These are phyloP conservation scores for Mylabris sibirica DNA, from an alignment of 2,888 invertebrate species.

Conservation along the genomic window DNA sequence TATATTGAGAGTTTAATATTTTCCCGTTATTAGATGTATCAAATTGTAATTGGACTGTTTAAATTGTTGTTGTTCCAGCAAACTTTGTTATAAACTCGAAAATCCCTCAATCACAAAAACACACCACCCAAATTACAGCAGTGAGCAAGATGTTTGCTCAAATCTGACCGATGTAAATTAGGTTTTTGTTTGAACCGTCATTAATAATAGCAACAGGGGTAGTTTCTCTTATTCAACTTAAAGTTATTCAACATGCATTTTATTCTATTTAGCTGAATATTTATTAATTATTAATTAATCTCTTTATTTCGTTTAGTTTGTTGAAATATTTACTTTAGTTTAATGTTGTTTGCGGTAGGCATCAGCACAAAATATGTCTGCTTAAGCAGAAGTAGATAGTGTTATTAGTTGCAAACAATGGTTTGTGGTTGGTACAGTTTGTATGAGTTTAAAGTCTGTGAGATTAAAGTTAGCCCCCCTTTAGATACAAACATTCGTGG, in stretches of 20 bases:
- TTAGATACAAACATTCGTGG: slow-evolving; percentile 7
- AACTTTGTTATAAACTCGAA: background rate
- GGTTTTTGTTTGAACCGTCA: background rate
- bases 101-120: background rate
- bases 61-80: background rate
- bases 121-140: background rate
- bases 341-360: background rate
- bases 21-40: background rate
- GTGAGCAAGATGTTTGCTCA: background rate
- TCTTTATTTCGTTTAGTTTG: background rate
- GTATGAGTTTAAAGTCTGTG: slow-evolving; percentile 49
- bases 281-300: background rate
- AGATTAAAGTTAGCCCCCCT: slow-evolving; percentile 46
- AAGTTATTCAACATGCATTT: background rate
- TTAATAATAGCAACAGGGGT: background rate
- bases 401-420: slow-evolving; percentile 52
- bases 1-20: background rate
- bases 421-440: slow-evolving; percentile 48
- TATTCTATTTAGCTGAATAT: background rate
- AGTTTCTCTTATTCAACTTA: background rate
- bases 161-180: background rate
- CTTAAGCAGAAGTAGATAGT: slow-evolving; percentile 40
- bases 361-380: slow-evolving; percentile 25
- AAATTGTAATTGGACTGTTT: background rate
- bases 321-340: background rate